Conservation (phyloP, 1,140 invertebrate genomes). For the Phymorhynchus buccinoides region DNA sequence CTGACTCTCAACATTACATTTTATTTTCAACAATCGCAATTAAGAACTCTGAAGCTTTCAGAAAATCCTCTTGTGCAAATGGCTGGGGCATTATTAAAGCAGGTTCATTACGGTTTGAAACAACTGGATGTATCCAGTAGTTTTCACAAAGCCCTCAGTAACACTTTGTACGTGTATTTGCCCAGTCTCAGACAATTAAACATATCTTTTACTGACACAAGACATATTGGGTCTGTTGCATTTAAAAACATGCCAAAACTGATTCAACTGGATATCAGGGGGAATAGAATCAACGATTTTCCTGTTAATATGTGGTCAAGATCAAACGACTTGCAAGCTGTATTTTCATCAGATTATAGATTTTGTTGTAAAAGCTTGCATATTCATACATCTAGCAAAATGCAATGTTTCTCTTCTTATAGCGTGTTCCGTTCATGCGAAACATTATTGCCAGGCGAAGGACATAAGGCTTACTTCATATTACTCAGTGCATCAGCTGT, state of each 20-base stretch:
- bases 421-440: constrained; percentile 51
- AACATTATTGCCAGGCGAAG: no score
- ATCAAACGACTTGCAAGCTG: neutral
- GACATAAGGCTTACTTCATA: constrained; percentile 45
- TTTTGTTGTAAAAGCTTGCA: constrained; percentile 43
- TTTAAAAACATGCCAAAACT: no score
- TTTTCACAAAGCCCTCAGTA: neutral
- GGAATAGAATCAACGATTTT: no score
- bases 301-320: no score
- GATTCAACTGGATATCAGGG: no score
- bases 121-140: neutral
- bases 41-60: constrained; percentile 23
- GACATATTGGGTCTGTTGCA: no score
- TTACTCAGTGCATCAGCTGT: constrained; percentile 44
- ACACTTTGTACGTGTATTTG: constrained; percentile 10
- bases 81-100: constrained; percentile 1
- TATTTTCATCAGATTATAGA: constrained; percentile 42
- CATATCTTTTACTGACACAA: neutral
- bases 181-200: neutral
- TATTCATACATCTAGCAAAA: constrained; percentile 25
- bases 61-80: constrained; percentile 4
- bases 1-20: neutral
- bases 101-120: neutral
- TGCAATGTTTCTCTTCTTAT: constrained; percentile 19
- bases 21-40: constrained; percentile 3